phyloP scores from a whole-genome alignment of 2,888 invertebrate genomes.

The Lamproptera curius region DNA sequence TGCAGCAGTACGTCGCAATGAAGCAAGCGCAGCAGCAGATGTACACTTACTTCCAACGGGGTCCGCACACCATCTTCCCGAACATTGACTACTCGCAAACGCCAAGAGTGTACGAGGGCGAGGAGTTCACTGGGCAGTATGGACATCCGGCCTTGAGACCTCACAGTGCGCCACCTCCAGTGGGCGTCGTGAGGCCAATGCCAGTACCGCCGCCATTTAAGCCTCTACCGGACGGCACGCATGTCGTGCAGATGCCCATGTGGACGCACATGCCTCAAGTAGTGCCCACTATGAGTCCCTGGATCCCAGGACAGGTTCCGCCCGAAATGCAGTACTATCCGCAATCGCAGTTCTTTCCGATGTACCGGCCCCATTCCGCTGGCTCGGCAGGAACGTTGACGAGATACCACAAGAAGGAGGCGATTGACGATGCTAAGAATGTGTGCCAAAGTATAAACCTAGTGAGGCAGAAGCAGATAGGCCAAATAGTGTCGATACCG shows the following conservation, averaged over 20 bases:
- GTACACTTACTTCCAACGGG: conserved; percentile 64
- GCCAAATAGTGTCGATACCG: conserved; percentile 67
- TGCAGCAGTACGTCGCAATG: conserved; percentile 75
- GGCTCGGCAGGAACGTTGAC: conserved; percentile 71
- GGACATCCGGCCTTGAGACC: conserved; percentile 58
- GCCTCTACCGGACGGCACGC: conserved; percentile 51
- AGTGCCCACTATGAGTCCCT: conserved; percentile 57
- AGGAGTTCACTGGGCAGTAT: conserved; percentile 56
- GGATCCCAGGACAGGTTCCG: conserved; percentile 56
- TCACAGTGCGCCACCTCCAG: conserved; percentile 61
- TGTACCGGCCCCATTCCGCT: conserved; percentile 68
- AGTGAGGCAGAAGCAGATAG: conserved; percentile 72
- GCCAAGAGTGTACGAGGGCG: conserved; percentile 56
- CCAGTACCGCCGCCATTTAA: conserved; percentile 49
- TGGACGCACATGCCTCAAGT: conserved; percentile 65
- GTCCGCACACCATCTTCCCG: conserved; percentile 66
- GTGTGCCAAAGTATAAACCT: conserved; percentile 76
- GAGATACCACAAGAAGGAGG: conserved; percentile 63
- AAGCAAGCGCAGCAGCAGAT: conserved; percentile 75
- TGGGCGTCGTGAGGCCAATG: conserved; percentile 56
- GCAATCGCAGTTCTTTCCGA: conserved; percentile 63
- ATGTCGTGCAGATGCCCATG: conserved; percentile 66
- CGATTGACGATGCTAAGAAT: conserved; percentile 54
- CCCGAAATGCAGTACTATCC: conserved; percentile 69
- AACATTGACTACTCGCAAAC: conserved; percentile 53